phyloP scores from a whole-genome alignment of 2,888 invertebrate species.

The Steromphala cineraria region DNA sequence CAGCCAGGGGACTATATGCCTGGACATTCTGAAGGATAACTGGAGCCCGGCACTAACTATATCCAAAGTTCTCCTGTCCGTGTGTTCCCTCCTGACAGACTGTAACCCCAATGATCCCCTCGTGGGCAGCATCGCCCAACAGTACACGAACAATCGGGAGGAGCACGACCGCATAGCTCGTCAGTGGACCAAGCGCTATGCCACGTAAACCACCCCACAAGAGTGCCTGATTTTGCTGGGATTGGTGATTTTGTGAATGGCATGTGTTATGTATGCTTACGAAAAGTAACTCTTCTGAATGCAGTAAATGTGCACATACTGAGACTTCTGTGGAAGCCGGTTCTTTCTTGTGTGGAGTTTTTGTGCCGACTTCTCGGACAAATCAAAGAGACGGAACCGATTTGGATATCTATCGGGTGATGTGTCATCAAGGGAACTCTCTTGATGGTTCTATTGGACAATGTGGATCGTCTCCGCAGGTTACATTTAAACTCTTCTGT shows the following conservation, averaged over 20 bases:
- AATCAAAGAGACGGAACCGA: not conserved
- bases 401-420: not conserved
- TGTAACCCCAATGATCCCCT: slow-evolving; percentile 99
- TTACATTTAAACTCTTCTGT: not conserved
- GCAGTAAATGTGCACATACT: slow-evolving; percentile 4
- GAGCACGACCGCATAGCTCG: slow-evolving; percentile 98
- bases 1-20: slow-evolving; percentile 97
- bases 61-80: slow-evolving; percentile 96
- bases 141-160: slow-evolving; percentile 96
- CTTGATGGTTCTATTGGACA: not conserved
- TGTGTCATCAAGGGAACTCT: not conserved
- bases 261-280: not conserved
- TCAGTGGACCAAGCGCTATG: slow-evolving; percentile 98
- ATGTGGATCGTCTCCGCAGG: not conserved
- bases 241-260: not conserved
- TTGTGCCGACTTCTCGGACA: not conserved
- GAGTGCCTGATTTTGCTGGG: not conserved
- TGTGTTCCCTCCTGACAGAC: slow-evolving; percentile 97
- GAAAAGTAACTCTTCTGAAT: not conserved
- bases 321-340: not conserved
- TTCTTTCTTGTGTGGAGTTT: not conserved
- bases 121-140: slow-evolving; percentile 98
- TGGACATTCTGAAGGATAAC: slow-evolving; percentile 97
- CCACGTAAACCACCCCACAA: slow-evolving; percentile 78
- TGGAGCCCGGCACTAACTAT: slow-evolving; percentile 99